phyloP scores from a whole-genome alignment of 2,113 vertebrate species.

The Cyanistes caeruleus region DNA sequence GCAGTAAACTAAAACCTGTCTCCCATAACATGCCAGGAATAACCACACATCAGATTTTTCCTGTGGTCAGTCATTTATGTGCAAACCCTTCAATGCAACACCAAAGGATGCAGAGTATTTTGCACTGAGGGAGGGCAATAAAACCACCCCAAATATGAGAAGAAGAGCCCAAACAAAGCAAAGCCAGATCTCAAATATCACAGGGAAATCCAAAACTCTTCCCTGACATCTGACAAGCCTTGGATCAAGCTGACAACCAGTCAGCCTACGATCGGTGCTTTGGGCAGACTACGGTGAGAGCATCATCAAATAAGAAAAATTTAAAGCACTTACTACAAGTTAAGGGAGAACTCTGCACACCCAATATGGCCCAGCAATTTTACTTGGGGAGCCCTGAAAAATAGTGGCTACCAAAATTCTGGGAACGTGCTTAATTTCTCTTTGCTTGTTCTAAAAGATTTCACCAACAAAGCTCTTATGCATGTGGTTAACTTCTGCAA shows the following conservation, averaged over 20 bases:
- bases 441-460: neutral
- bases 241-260: neutral
- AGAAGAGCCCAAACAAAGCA: neutral
- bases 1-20: neutral
- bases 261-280: neutral
- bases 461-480: neutral
- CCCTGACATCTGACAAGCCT: accelerated
- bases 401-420: neutral
- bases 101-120: neutral
- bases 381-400: neutral
- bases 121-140: accelerated
- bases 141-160: neutral
- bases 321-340: neutral
- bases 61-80: neutral
- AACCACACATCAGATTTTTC: neutral
- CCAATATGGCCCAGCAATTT: neutral
- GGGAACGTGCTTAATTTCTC: neutral
- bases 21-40: neutral
- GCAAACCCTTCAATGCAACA: neutral
- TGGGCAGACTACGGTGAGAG: neutral
- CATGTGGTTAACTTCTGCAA: neutral
- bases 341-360: neutral
- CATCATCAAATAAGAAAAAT: neutral
- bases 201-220: neutral
- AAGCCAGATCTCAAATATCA: neutral